Evolutionary conservation across 2,888 invertebrate genomes (phyloP).

Genomic region (Emesis furor): DNA sequence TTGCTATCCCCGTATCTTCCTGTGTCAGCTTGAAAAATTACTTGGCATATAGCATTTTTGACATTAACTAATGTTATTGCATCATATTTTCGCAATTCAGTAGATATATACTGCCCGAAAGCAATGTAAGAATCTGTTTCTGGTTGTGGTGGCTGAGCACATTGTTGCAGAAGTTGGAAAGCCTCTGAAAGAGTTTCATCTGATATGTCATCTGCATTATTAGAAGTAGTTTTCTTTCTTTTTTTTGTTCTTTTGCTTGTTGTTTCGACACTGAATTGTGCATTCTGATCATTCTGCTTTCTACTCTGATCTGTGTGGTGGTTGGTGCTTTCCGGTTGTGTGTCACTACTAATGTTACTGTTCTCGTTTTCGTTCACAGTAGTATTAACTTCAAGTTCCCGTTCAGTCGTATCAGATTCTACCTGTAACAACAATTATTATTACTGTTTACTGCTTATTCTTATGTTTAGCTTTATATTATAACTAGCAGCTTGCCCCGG

Average conservation of each 20-base stretch:
- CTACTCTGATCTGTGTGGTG: conserved; percentile 53
- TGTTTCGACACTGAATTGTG: conserved; percentile 31
- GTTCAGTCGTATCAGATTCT: conserved; percentile 59
- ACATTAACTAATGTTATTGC: conserved; percentile 64
- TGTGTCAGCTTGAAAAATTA: conserved; percentile 70
- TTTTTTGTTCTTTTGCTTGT: conserved; percentile 63
- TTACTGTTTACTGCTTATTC: conserved; percentile 53
- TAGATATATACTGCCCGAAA: conserved; percentile 71
- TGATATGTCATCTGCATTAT: conserved; percentile 57
- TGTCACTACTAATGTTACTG: conserved; percentile 65
- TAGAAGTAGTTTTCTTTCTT: conserved; percentile 66
- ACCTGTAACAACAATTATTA: conserved; percentile 61
- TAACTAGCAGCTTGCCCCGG: background rate
- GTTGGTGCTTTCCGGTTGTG: conserved; percentile 55
- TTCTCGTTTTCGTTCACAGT: conserved; percentile 66
- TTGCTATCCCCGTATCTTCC: conserved; percentile 41
- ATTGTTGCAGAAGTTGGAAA: conserved; percentile 69
- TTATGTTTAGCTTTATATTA: conserved; percentile 52
- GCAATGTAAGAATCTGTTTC: conserved; percentile 63
- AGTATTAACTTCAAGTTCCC: conserved; percentile 51
- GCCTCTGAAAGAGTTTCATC: conserved; percentile 74
- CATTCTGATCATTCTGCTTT: conserved; percentile 34
- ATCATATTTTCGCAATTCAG: conserved; percentile 73
- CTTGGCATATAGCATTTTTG: conserved; percentile 56
- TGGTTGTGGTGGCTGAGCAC: conserved; percentile 71